Evolutionary conservation across 2,888 invertebrate genomes (phyloP).

Genomic region (Venusia cambrica): DNA sequence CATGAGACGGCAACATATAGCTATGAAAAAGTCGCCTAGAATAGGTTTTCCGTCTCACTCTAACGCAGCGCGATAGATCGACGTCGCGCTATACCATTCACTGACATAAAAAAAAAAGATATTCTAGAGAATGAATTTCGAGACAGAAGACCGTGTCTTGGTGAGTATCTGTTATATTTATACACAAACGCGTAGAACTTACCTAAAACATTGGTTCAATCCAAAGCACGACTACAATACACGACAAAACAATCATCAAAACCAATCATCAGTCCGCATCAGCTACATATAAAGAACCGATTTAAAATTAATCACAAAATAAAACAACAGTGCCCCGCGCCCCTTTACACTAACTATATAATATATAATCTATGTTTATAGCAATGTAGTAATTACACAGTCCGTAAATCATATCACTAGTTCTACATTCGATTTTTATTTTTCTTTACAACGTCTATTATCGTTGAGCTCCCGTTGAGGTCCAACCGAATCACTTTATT

Average conservation of each 20-base stretch:
- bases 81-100: too few species aligned
- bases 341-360: slow-evolving; percentile 48
- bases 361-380: slow-evolving; percentile 54
- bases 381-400: slow-evolving; percentile 60
- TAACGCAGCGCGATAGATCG: too few species aligned
- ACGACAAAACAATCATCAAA: slow-evolving; percentile 23
- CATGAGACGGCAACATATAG: background rate
- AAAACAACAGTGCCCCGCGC: slow-evolving; percentile 47
- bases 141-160: too few species aligned
- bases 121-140: too few species aligned
- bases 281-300: slow-evolving; percentile 25
- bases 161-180: too few species aligned
- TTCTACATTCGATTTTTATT: slow-evolving; percentile 46
- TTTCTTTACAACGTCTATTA: slow-evolving; percentile 54
- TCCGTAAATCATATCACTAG: slow-evolving; percentile 48
- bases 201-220: slow-evolving; percentile 18
- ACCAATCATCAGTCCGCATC: slow-evolving; percentile 20
- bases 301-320: slow-evolving; percentile 28
- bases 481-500: slow-evolving; percentile 39
- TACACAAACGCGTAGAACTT: slow-evolving; percentile 14
- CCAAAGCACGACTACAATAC: slow-evolving; percentile 17
- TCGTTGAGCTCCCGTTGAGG: too few species aligned
- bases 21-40: background rate
- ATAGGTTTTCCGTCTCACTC: too few species aligned
- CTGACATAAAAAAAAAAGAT: too few species aligned